Evolutionary conservation across 2,113 vertebrate genomes (phyloP).

Genomic region (Hippocampus mohnikei): DNA sequence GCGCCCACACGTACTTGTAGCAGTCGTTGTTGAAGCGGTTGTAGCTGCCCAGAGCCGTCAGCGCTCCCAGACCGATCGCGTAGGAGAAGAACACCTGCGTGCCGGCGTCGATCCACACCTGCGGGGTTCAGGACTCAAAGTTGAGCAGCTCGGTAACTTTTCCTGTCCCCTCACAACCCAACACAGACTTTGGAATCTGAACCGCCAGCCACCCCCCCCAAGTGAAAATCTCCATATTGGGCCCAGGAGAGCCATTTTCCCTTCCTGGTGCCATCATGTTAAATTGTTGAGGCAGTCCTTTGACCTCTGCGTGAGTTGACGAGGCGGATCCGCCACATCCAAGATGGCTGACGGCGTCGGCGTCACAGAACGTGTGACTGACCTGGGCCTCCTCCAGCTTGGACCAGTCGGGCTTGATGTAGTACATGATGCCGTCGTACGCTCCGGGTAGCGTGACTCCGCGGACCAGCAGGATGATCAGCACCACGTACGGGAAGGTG

Average conservation of each 20-base stretch:
- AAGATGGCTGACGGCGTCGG: background rate
- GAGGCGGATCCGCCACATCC: background rate
- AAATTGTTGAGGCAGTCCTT: too few species aligned
- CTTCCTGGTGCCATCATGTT: too few species aligned
- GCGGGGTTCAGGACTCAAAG: slow-evolving; percentile 29
- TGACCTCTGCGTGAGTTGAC: background rate
- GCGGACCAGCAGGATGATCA: slow-evolving; percentile 75
- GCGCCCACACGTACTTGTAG: slow-evolving; percentile 67
- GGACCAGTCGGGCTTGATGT: slow-evolving; percentile 76
- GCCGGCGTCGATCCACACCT: slow-evolving; percentile 81
- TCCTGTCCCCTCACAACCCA: too few species aligned
- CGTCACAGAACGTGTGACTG: background rate
- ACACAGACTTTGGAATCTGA: too few species aligned
- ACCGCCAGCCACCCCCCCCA: too few species aligned
- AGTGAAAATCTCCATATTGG: too few species aligned
- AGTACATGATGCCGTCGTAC: slow-evolving; percentile 74
- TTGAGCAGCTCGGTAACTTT: background rate
- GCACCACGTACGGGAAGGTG: slow-evolving; percentile 76
- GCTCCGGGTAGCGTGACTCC: slow-evolving; percentile 76
- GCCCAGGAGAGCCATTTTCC: too few species aligned
- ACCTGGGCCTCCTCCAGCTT: slow-evolving; percentile 75
- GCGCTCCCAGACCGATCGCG: slow-evolving; percentile 78
- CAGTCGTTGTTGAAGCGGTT: slow-evolving; percentile 82
- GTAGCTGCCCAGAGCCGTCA: slow-evolving; percentile 79
- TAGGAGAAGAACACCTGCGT: slow-evolving; percentile 81